Evolutionary conservation across 1,140 invertebrate species (phyloP), one percentile per base, ranked within the genome.

Genomic region (Drosophila oshimai): DNA sequence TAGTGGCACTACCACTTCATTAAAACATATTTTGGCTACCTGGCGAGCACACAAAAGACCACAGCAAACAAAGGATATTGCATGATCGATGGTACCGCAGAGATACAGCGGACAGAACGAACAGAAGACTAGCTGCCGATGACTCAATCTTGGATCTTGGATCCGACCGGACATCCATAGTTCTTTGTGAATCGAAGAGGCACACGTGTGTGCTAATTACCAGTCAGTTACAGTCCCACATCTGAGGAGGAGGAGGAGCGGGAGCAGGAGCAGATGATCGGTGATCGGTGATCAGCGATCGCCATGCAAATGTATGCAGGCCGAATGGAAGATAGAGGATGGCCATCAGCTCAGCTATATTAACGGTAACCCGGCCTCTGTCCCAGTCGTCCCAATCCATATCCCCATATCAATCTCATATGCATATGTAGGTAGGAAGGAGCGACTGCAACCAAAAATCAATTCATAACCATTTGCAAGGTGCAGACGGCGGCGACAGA

Each of bases 381-480:
- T 28, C 7, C 42, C 22, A 17, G 13, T 22, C 39, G 28, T 50
- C 3, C 28, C 18, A 34, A 9, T 34, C n/a, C n/a, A 22, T 22
- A 18, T 29, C 37, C 33, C 18, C 45, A 72, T 51, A 73, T 58
- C 42, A 36, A 74, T 57, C 64, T 61, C 31, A 69, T 67, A 86
- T 74, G 55, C 60, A 42, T 54, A 77, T 69, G 13, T 31, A 41
- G 57, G 36, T 50, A 34, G 31, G 42, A 45, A 69, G 20, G 9
- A 39, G 28, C 34, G 51, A 61, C 51, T 39, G 84, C 86, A 89
- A 89, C 89, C 86, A 89, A 89, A 89, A 89, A 86, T 67, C 86
- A 89, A 89, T 89, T 89, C 86, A 89, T 89, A 89, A 89, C 73
- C 87, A 89, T 89, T 89, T 89, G 86, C 86, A 89, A 81, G 70